Conservation (phyloP, 2,113 vertebrate genomes). For the Rousettus leschenaultii region DNA sequence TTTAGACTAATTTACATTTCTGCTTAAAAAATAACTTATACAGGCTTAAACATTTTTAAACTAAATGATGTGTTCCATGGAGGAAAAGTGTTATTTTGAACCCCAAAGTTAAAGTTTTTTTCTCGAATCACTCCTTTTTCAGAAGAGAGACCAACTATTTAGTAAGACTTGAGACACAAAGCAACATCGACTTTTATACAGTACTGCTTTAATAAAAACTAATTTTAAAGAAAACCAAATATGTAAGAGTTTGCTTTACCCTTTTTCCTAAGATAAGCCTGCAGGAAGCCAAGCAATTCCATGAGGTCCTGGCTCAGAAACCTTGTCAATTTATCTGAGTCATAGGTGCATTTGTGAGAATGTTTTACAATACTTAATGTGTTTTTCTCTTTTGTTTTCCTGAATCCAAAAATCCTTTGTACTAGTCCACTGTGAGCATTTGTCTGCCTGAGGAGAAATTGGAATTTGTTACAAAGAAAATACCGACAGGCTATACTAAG, state of each 20-base stretch:
- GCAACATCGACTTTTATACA: not conserved
- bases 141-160: not conserved
- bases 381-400: not conserved
- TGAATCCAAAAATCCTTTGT: not conserved
- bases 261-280: not conserved
- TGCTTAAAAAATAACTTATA: not conserved
- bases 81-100: not conserved
- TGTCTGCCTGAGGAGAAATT: not conserved
- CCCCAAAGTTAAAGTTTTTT: not conserved
- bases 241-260: not conserved
- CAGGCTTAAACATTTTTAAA: not conserved
- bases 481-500: not conserved
- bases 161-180: not conserved
- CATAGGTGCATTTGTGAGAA: not conserved
- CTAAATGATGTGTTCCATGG: not conserved
- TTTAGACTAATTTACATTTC: not conserved
- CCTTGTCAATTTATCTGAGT: not conserved
- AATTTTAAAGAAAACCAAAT: not conserved
- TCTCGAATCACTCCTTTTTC: not conserved
- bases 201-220: not conserved
- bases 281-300: not conserved
- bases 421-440: not conserved
- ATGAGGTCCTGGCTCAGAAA: not conserved
- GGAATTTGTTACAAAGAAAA: constrained; percentile 47
- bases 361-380: not conserved